Percentiles rank a stretch among this genome's conserved stretches.
phyloP scores from a whole-genome alignment of 2,797 vertebrate species.

The Fringilla coelebs region DNA sequence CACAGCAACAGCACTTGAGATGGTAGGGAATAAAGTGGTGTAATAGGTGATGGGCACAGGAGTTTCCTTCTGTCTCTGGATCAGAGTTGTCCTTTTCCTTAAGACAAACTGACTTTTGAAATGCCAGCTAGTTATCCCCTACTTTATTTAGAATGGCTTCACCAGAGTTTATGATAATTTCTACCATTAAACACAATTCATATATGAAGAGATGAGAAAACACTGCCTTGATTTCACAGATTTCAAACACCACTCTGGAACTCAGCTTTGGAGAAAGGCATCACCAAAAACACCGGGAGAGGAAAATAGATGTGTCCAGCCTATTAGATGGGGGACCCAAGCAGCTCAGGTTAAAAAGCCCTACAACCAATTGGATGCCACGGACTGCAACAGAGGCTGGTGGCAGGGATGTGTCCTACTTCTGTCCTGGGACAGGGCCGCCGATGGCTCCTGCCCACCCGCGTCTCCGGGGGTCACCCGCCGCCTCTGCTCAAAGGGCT shows the following conservation, averaged over 20 bases:
- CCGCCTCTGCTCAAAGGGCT: neutral
- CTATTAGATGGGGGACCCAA: neutral
- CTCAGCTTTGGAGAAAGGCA: neutral
- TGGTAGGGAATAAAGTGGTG: neutral
- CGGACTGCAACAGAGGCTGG: fast-evolving
- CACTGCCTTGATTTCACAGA: neutral
- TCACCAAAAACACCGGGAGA: fast-evolving
- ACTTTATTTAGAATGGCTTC: neutral
- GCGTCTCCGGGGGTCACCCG: fast-evolving
- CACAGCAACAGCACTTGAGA: neutral
- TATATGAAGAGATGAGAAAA: neutral
- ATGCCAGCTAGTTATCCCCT: neutral
- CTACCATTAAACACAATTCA: neutral
- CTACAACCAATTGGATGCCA: neutral
- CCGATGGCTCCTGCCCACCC: neutral
- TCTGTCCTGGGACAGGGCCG: neutral
- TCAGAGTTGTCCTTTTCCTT: neutral
- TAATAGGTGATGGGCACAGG: fast-evolving
- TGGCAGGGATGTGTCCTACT: neutral
- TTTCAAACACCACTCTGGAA: neutral
- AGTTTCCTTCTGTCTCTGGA: neutral
- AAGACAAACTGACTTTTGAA: neutral
- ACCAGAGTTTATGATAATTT: neutral
- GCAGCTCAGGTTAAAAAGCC: neutral
- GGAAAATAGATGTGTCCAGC: fast-evolving